Conservation (phyloP, 1,140 invertebrate species). For the Halesus radiatus region DNA sequence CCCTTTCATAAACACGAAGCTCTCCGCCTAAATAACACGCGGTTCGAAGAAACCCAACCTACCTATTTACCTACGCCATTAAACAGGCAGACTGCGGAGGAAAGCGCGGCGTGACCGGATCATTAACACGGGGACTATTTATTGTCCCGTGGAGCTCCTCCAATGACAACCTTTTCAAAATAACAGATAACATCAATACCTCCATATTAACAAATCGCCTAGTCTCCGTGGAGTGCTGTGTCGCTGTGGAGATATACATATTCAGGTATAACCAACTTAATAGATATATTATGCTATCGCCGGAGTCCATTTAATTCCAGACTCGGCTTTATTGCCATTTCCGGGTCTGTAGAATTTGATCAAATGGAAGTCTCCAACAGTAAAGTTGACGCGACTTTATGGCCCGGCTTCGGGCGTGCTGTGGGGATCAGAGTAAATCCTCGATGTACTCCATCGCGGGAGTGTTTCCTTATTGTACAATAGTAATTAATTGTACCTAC, state of each 20-base stretch:
- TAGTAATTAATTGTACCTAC: background rate
- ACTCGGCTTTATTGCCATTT: too few species aligned
- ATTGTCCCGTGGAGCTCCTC: too few species aligned
- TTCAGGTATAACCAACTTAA: too few species aligned
- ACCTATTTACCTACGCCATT: background rate
- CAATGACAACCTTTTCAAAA: too few species aligned
- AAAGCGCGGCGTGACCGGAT: conserved; percentile 8
- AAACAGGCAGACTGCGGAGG: background rate
- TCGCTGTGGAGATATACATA: too few species aligned
- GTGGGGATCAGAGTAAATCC: background rate
- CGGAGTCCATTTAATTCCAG: too few species aligned
- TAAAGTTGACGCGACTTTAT: too few species aligned
- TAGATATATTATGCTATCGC: too few species aligned
- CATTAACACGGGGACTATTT: background rate
- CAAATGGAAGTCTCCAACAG: too few species aligned
- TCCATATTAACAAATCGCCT: background rate
- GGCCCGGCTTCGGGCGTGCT: too few species aligned
- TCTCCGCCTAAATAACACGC: background rate
- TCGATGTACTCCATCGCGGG: background rate
- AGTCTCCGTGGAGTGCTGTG: too few species aligned
- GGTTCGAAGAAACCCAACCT: background rate
- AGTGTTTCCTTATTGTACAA: background rate
- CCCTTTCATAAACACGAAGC: conserved; percentile 12
- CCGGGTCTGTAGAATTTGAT: too few species aligned
- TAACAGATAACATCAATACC: background rate